Conservation (phyloP, 2,113 vertebrate genomes). For the Cryptotis parvus region DNA sequence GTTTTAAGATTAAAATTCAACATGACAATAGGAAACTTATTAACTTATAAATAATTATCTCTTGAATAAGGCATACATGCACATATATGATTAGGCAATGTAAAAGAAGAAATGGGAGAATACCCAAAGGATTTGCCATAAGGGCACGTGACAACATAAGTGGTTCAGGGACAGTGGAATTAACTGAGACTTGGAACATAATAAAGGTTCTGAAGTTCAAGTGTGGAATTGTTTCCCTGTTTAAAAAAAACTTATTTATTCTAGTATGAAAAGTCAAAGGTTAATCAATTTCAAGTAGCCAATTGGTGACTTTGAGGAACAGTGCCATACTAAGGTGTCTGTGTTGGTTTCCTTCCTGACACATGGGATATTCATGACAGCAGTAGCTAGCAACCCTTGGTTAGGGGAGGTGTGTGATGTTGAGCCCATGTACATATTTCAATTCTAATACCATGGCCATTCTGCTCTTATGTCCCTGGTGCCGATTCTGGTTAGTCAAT, state of each 20-base stretch:
- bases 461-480: not conserved
- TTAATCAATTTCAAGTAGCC: not conserved
- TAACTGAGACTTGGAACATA: not conserved
- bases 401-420: not conserved
- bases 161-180: not conserved
- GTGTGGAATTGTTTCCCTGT: too few species aligned
- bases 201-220: too few species aligned
- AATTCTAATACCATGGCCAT: too few species aligned
- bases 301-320: not conserved
- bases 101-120: not conserved
- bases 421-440: not conserved
- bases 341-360: not conserved
- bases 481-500: not conserved
- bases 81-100: not conserved
- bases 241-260: not conserved
- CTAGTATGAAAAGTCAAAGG: not conserved
- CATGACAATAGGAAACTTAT: not conserved
- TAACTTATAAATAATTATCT: not conserved
- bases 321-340: not conserved
- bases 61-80: not conserved
- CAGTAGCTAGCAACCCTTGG: not conserved
- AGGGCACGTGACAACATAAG: not conserved
- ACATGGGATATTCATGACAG: not conserved
- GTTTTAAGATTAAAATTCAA: not conserved
- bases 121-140: too few species aligned